Evolutionary conservation across 2,888 invertebrate species (phyloP).

Genomic region (Lydus trimaculatus): DNA sequence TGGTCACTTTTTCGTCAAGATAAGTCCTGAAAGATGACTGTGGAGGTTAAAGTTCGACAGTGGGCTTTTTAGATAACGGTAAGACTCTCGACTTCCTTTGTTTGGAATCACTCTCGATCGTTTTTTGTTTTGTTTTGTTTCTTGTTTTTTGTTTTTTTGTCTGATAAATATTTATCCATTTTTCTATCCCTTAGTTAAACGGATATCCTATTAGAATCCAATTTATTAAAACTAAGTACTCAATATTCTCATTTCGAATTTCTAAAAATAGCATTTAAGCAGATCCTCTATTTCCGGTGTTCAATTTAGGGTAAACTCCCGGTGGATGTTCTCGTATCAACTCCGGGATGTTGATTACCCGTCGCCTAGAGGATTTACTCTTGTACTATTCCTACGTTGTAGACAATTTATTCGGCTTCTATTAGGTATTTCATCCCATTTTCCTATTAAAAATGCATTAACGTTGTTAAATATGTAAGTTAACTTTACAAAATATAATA

Average conservation of each 20-base stretch:
- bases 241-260: constrained; percentile 3
- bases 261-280: constrained; percentile 23
- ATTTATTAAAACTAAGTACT: no score
- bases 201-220: no score
- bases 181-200: no score
- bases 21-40: constrained; percentile 45
- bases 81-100: constrained; percentile 6
- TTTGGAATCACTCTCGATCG: neutral
- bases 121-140: neutral
- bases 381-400: constrained; percentile 9
- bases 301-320: constrained; percentile 44
- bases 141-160: neutral
- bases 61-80: constrained; percentile 45
- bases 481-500: neutral
- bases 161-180: neutral
- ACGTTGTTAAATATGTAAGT: neutral
- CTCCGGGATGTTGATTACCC: constrained; percentile 42
- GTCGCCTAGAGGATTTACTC: constrained; percentile 35
- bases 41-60: constrained; percentile 50
- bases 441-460: constrained; percentile 5
- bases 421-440: neutral
- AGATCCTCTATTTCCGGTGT: constrained; percentile 42
- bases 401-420: constrained; percentile 3
- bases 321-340: constrained; percentile 38
- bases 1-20: constrained; percentile 47